Base-by-base conservation (phyloP, 2,113 vertebrate species). In the Oplegnathus fasciatus region DNA sequence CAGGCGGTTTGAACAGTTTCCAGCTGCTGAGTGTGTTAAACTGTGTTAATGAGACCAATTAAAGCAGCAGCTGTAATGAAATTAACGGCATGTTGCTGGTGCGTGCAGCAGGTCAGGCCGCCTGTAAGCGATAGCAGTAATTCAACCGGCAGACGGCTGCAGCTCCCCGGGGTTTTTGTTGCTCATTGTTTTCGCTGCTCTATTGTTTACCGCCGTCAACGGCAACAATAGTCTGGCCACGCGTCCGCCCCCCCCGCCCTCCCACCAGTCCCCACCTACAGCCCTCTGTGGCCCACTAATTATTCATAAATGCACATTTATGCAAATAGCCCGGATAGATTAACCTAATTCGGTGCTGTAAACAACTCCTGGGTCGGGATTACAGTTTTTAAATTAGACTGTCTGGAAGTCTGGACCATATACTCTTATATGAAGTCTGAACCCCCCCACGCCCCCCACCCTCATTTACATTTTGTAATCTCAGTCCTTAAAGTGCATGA, bases 251-350 rank as follows among this genome's bases (percentile, higher is more conserved):
- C 37, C 61, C 44, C 52, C 32, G 9, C 42, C 37, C 57, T 75
- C 67, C 82, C 76, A 84, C 73, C 14, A 6, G 28, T 24, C 80
- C 3, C 80, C 78, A 58, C 77, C 78, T 48, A 62, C 74, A 46
- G 60, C 58, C 72, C 68, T 68, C 74, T 71, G 69, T 89, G 89
- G 79, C 91, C 90, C 94, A 94, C 92, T 93, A 94, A 96, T 95
- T 96, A 96, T 96, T 93, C 90, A 94, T 95, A 95, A 94, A 95
- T 94, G 91, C 95, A 96, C 92, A 94, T 96, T 94, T 95, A 95
- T 96, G 93, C 92, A 95, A 95, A 96, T 93, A 73, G 14, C 32
- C 8, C n/a, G 17, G 76, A 79, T 91, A 95, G 95, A 96, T 96
- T 96, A 96, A 96, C 95, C 95, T 95, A 94, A 95, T 95, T 96